A percentile compares a stretch with the other conserved stretches of the same genome.
Evolutionary conservation across 2,113 vertebrate species (phyloP).

Genomic region (Conger conger): DNA sequence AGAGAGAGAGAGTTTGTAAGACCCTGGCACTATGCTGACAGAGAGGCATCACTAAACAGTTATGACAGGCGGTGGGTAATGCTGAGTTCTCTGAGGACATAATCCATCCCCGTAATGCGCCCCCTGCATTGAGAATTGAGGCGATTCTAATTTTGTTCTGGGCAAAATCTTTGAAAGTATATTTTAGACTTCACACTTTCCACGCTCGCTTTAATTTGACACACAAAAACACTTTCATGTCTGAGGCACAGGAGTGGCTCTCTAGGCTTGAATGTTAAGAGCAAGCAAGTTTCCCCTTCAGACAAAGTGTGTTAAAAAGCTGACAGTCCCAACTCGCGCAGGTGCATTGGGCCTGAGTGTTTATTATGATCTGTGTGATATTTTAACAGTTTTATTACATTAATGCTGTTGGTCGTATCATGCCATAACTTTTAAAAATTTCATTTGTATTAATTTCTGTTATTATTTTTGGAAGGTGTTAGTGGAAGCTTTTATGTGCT

Average conservation of each 20-base stretch:
- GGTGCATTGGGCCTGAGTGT: not conserved
- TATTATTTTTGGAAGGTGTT: not conserved
- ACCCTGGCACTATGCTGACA: slow-evolving; percentile 24
- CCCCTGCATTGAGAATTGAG: slow-evolving; percentile 18
- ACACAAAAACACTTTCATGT: slow-evolving; percentile 14
- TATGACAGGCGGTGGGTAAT: slow-evolving; percentile 46
- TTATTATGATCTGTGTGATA: not conserved
- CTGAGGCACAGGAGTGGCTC: slow-evolving; percentile 18
- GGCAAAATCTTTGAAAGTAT: slow-evolving; percentile 7
- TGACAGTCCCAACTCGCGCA: slow-evolving; percentile 42
- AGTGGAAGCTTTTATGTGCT: not conserved
- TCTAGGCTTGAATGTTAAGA: not conserved
- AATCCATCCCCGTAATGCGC: slow-evolving; percentile 28
- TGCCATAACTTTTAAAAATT: slow-evolving; percentile 38
- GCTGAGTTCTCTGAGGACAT: slow-evolving; percentile 30
- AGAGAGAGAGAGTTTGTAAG: too few species aligned
- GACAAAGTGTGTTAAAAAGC: not conserved
- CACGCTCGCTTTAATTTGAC: not conserved
- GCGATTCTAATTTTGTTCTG: slow-evolving; percentile 33
- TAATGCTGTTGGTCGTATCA: slow-evolving; percentile 41
- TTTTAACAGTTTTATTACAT: slow-evolving; percentile 59
- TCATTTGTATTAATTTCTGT: not conserved
- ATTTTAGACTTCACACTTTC: slow-evolving; percentile 14
- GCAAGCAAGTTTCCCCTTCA: not conserved
- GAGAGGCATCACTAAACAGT: slow-evolving; percentile 28